phyloP scores from a whole-genome alignment of 2,888 invertebrate species.

The Phortica magna region DNA sequence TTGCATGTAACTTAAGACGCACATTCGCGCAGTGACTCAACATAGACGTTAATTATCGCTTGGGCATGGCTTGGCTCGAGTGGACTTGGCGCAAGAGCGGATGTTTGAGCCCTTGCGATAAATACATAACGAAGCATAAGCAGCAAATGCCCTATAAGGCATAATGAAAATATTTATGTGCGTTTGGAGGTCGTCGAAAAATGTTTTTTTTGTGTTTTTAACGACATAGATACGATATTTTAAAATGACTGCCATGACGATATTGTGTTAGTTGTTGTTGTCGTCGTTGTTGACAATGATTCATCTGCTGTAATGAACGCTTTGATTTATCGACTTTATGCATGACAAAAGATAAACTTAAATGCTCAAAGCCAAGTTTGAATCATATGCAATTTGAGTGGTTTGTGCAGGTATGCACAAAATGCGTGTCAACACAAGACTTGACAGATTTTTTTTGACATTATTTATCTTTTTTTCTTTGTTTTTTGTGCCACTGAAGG shows the following conservation, averaged over 20 bases:
- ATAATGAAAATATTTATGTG: conserved; percentile 1
- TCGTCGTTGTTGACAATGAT: neutral
- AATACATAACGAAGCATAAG: neutral
- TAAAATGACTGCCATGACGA: neutral
- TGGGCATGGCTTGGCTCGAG: neutral
- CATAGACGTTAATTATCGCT: neutral
- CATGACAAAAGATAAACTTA: conserved; percentile 26
- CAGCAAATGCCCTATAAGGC: neutral
- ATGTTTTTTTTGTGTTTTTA: neutral
- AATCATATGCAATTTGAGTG: neutral
- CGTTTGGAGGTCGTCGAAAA: conserved; percentile 1
- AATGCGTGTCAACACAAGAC: neutral
- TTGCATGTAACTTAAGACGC: neutral
- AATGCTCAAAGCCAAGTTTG: conserved; percentile 18
- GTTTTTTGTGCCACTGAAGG: no score
- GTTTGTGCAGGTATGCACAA: conserved; percentile 1
- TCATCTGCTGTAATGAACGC: neutral
- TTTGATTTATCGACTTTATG: conserved; percentile 26
- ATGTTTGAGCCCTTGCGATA: neutral
- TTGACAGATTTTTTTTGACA: neutral
- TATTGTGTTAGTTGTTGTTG: no score
- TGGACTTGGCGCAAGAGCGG: neutral
- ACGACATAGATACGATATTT: neutral
- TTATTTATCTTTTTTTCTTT: neutral
- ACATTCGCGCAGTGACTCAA: neutral